Evolutionary conservation across 2,797 vertebrate genomes (phyloP).

Genomic region (Ceryle rudis): DNA sequence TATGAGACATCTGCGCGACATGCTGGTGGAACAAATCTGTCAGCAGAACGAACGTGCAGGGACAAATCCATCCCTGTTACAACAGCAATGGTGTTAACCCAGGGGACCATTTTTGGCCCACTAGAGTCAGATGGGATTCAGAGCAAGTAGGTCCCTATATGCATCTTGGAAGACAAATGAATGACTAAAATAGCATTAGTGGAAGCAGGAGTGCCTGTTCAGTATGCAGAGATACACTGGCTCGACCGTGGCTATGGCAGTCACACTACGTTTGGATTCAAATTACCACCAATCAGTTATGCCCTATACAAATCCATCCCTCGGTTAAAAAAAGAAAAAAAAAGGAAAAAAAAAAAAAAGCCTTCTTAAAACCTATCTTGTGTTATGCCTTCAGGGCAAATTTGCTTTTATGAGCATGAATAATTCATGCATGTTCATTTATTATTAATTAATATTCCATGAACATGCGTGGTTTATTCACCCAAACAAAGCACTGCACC

Average conservation of each 20-base stretch:
- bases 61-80: constrained; percentile 55
- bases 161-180: constrained; percentile 25
- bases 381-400: constrained; percentile 73
- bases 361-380: constrained; percentile 57
- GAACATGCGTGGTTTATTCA: constrained; percentile 76
- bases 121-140: constrained; percentile 25
- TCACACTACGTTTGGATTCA: constrained; percentile 9
- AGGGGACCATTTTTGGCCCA: background rate
- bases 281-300: constrained; percentile 42
- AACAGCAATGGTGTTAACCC: constrained; percentile 20
- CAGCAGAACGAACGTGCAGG: constrained; percentile 41
- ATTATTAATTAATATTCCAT: constrained; percentile 78
- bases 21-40: constrained; percentile 52
- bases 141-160: constrained; percentile 17
- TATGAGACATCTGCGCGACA: constrained; percentile 62
- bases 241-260: background rate
- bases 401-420: constrained; percentile 77
- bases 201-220: background rate
- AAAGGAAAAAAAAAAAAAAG: background rate
- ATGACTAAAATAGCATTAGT: background rate
- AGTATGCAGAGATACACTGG: background rate
- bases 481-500: constrained; percentile 60
- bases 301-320: constrained; percentile 3
- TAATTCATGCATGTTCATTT: constrained; percentile 73
- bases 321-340: background rate